Evolutionary conservation across 2,888 invertebrate genomes (phyloP), one percentile per base, ranked within the genome.

Genomic region (Cephus nigrinus): DNA sequence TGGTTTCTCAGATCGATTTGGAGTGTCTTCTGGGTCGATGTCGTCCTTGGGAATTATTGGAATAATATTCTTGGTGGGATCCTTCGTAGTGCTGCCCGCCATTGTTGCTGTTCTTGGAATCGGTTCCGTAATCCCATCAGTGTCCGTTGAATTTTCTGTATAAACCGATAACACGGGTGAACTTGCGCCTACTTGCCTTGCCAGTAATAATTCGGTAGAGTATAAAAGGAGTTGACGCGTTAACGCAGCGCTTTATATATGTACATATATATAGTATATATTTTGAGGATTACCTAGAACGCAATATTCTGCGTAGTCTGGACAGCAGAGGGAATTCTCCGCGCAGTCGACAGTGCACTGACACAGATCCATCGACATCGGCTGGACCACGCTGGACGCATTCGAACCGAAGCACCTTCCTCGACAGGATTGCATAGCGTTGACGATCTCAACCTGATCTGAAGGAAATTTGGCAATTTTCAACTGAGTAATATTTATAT

Each of bases 281-380:
- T 0, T 33, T n/a, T 5, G 11, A 12, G 32, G 76, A 79, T 88
- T 87, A 92, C 92, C 91, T 73, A 92, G 91, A 12, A 93, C 84
- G 85, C 96, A 96, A 2, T 93, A 84, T 9, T 93, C 93, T 2
- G 93, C 88, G 88, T 93, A 96, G 90, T 96, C 96, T 0, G 93
- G 92, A 84, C 96, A 97, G 87, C 96, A 97, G 33, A 92, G 92
- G 0, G 92, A 92, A 0, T 89, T 86, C 1, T 91, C 86, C 1
- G 93, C 87, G 83, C 96, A 96, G 0, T 91, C 87, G 0, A 92
- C 83, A 75, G 92, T 92, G 82, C 96, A 96, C 72, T 93, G 93
- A 84, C 96, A 96, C 0, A 90, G 87, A 1, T 87, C 87, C 1
- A 87, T 82, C 3, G 77, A 78, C 32, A 74, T 79, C 23, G 76